Base-by-base conservation (phyloP, 30 jellyfish, hydroid and myxozoan species). In the Chironex yamaguchii region DNA sequence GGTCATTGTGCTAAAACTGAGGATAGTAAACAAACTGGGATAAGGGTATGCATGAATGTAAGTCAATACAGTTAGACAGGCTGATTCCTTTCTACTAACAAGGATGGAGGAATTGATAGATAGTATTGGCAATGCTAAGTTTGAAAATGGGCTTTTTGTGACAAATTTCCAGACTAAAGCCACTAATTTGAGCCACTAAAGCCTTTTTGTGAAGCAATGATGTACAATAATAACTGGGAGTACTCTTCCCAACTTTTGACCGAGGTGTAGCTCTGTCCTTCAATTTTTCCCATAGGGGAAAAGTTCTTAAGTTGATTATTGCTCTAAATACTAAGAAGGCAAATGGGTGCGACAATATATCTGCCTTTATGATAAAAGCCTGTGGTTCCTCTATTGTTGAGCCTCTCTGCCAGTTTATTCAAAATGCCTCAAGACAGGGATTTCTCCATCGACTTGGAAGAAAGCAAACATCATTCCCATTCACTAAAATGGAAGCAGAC, bases 401-500 rank as follows among this genome's bases (percentile, higher is more conserved):
- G 84, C 84, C 71, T n/a, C n/a, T n/a, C n/a, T n/a, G n/a, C n/a
- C n/a, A 32, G 25, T 29, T 70, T 34, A 32, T 54, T 6, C 21
- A 54, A 23, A 9, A 34, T 34, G 49, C 74, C 30, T 29, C 2
- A 68, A 69, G 13, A 34, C 73, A 69, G 83, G 83, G 73, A 27
- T 34, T 34, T 69, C 34, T 34, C 74, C 34, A 9, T 70, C 74
- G 13, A 34, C 76, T 23, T 70, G 84, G 84, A 70, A 70, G 74
- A 23, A 34, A 34, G 84, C 84, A 6, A 70, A 70, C 74, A 34
- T 70, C 23, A 70, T 70, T 70, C 76, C 73, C 74, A 70, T 70
- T 70, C 84, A 70, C 74, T 32, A 70, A 23, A 70, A 69, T 28
- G 84, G 84, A 67, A 70, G 74, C 76, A 29, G 74, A 23, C 84